These are phyloP conservation scores for Gibbula magus DNA, from an alignment of 2,888 invertebrate genomes.

Conservation along the genomic window DNA sequence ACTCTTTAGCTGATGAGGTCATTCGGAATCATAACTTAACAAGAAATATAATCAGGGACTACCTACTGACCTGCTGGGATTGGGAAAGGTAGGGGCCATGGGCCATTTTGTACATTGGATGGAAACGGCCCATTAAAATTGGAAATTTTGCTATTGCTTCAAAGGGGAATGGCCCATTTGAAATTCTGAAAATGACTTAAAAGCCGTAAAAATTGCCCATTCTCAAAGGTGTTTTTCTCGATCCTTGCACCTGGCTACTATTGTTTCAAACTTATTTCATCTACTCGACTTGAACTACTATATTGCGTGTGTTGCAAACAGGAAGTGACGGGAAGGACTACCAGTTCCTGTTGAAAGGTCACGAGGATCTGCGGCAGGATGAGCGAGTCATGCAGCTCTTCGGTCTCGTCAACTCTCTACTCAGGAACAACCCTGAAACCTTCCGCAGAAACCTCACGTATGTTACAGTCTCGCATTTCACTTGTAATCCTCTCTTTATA, in stretches of 20 bases:
- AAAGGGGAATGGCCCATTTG: too few relatives aligned
- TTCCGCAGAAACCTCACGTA: constrained; percentile 88
- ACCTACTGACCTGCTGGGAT: too few relatives aligned
- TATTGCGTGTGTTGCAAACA: constrained; percentile 67
- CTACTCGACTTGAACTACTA: background rate
- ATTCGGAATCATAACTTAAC: too few relatives aligned
- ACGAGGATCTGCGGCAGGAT: constrained; percentile 98
- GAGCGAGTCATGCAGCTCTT: constrained; percentile 99
- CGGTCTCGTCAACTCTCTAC: constrained; percentile 95
- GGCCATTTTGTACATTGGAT: too few relatives aligned
- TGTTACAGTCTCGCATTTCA: constrained; percentile 39
- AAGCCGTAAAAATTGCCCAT: too few relatives aligned
- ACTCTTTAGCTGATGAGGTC: too few relatives aligned
- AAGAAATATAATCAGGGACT: too few relatives aligned
- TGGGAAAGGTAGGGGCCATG: too few relatives aligned
- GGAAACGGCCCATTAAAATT: too few relatives aligned
- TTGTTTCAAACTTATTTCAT: background rate
- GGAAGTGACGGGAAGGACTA: constrained; percentile 98
- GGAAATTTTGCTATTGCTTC: too few relatives aligned
- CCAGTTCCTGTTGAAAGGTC: constrained; percentile 98
- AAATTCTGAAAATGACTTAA: too few relatives aligned
- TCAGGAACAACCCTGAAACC: constrained; percentile 96
- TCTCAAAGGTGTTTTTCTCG: background rate
- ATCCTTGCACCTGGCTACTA: background rate
- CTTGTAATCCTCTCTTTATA: background rate